A percentile compares a stretch with the other conserved stretches of the same genome.
Conservation (phyloP, 2,888 invertebrate genomes). For the Phyllotreta cruciferae region DNA sequence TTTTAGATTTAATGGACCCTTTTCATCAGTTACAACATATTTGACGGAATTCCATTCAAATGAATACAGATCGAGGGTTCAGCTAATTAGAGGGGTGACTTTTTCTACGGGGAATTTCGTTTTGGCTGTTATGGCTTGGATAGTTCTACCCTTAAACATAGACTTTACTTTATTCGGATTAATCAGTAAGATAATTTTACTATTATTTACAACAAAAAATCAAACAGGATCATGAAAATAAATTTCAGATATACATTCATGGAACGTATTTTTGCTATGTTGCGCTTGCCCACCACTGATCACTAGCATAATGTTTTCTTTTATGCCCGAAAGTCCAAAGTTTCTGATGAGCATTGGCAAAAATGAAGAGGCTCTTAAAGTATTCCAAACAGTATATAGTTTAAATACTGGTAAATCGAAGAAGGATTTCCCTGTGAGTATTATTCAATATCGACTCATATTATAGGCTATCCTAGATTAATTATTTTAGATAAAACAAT, state of each 20-base stretch:
- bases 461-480: no score
- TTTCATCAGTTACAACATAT: conserved; percentile 68
- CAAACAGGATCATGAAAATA: neutral
- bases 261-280: conserved; percentile 68
- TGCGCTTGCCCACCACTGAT: conserved; percentile 71
- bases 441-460: no score
- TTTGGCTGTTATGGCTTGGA: conserved; percentile 74
- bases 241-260: conserved; percentile 65
- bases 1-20: conserved; percentile 44
- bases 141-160: conserved; percentile 69
- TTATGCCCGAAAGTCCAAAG: conserved; percentile 79
- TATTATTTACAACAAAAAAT: neutral
- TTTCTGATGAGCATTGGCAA: conserved; percentile 75
- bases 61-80: conserved; percentile 68
- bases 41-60: conserved; percentile 74
- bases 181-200: neutral
- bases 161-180: conserved; percentile 58
- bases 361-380: conserved; percentile 69
- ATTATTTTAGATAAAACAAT: no score
- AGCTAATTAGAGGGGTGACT: conserved; percentile 70
- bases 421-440: conserved; percentile 70
- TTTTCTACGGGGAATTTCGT: conserved; percentile 68
- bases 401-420: conserved; percentile 69
- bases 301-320: conserved; percentile 66
- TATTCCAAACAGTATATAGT: conserved; percentile 70